A percentile compares a stretch with the other conserved stretches of the same genome.
phyloP scores from a whole-genome alignment of 2,113 vertebrate species.

The Calidris pugnax region DNA sequence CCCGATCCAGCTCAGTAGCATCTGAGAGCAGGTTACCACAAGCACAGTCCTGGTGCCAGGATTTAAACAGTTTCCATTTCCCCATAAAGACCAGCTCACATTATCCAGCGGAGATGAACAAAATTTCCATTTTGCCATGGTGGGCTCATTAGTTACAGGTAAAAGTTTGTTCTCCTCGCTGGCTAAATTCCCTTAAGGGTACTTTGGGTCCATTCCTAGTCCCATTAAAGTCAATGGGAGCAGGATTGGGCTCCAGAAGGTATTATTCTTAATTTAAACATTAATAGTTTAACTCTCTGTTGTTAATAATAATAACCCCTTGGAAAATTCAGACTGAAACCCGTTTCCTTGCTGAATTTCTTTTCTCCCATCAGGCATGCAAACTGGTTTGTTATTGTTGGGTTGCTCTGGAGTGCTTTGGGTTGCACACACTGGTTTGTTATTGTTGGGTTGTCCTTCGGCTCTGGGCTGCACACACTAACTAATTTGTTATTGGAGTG shows the following conservation, averaged over 20 bases:
- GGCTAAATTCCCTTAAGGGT: background rate
- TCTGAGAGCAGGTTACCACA: constrained; percentile 20
- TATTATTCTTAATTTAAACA: constrained; percentile 68
- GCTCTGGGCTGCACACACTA: constrained; percentile 25
- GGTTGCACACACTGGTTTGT: constrained; percentile 67
- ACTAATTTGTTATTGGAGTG: constrained; percentile 65
- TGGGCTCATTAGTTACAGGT: constrained; percentile 62
- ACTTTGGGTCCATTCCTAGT: constrained; percentile 36
- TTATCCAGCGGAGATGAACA: constrained; percentile 1
- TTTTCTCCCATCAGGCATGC: constrained; percentile 54
- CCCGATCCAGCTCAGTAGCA: background rate
- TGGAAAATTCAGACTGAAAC: constrained; percentile 56
- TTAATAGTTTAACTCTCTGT: constrained; percentile 62
- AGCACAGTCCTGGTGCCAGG: background rate
- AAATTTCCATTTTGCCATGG: constrained; percentile 61
- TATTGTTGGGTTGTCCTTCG: constrained; percentile 63
- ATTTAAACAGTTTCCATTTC: constrained; percentile 35
- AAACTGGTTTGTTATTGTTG: constrained; percentile 69
- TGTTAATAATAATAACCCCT: constrained; percentile 66
- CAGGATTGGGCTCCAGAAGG: background rate
- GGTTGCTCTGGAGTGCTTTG: constrained; percentile 49
- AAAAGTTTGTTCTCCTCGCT: constrained; percentile 22
- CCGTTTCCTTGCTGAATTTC: constrained; percentile 56
- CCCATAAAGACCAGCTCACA: constrained; percentile 1
- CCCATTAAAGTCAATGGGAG: constrained; percentile 41